Evolutionary conservation across 2,797 vertebrate species (phyloP), one percentile per base, ranked within the genome.

Genomic region (Vireo griseus): DNA sequence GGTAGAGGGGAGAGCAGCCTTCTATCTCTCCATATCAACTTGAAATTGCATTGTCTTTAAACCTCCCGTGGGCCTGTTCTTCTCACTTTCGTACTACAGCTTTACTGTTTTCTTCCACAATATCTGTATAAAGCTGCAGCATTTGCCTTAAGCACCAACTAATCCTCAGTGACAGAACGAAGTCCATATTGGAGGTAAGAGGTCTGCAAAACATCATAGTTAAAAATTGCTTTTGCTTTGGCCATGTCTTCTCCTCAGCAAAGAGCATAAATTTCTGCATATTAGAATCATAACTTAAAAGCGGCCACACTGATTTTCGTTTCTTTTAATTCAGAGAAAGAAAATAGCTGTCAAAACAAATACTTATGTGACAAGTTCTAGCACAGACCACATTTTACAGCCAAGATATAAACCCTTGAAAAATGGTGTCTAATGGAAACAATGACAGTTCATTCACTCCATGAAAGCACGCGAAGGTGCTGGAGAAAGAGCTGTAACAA

Each of bases 371-470:
- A 79, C 74, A 92, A 52, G 69, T 33, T 86, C 48, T 69, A 81
- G 82, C 66, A 79, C 54, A 76, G 69, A 86, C 52, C 33, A 66
- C 66, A 16, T 86, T 94, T 88, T 58, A 73, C 31, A 90, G 89
- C 40, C 3, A 44, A 94, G 82, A 69, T 22, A 92, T 52, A 92
- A 95, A 91, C 33, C 69, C 76, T 24, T 91, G 73, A 91, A 90
- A 88, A 94, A 92, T 63, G 66, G 37, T 66, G 91, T 69, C 79
- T 88, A 62, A 86, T 47, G 87, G 85, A 91, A 95, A 84, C 39
- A 59, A 16, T 52, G 92, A 94, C 85, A 94, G 82, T 62, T 91
- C 58, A 45, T 86, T 94, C 55, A 50, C 62, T 50, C 83, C 28
- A 42, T 8, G 57, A 79, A 62, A 81, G 76, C 59, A 40, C 11